Base-by-base conservation (phyloP, 37 sponge, comb jelly and placozoan genomes). In the Aphrocallistes beatrix region DNA sequence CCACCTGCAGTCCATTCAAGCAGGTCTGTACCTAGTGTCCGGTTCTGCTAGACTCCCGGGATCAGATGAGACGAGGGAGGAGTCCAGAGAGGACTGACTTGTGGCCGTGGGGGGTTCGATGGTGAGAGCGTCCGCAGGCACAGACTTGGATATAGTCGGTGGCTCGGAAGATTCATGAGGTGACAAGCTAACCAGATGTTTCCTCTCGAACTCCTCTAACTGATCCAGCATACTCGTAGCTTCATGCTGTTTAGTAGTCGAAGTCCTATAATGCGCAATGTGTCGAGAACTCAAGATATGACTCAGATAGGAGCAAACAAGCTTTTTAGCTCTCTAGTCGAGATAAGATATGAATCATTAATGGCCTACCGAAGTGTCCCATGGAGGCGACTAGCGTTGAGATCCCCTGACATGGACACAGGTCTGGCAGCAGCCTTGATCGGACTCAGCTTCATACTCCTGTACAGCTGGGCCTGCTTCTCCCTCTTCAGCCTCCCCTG, bases 401-500 rank as follows among this genome's bases (percentile, higher is more conserved):
- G n/a, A n/a, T n/a, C n/a, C n/a, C n/a, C n/a, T n/a, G n/a, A n/a
- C n/a, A n/a, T 6, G 23, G 39, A 25, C 6, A 16, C 39, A 17
- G 45, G 83, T 23, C 45, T 37, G n/a, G 28, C 37, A 28, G 83
- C 37, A 39, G 83, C 23, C 45, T 82, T 82, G 83, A 38, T 21
- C 6, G 83, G 75, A 60, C 75, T 60, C 3, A 60, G 75, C n/a
- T 75, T 86, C 81, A 51, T 87, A 86, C 92, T 87, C 88, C 90
- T 91, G 23, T 90, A 89, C 39, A 96, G 85, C 39, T 92, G 85
- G 16, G 94, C 94, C 81, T 89, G 87, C 82, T 90, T 88, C 51
- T 94, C 84, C 28, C 93, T 69, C 89, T 89, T 92, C 90, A 92
- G 91, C 85, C 94, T 89, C 87, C 92, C 94, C 89, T 87, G 51